Conservation (phyloP, 2,797 vertebrate genomes). For the Acanthopagrus latus region DNA sequence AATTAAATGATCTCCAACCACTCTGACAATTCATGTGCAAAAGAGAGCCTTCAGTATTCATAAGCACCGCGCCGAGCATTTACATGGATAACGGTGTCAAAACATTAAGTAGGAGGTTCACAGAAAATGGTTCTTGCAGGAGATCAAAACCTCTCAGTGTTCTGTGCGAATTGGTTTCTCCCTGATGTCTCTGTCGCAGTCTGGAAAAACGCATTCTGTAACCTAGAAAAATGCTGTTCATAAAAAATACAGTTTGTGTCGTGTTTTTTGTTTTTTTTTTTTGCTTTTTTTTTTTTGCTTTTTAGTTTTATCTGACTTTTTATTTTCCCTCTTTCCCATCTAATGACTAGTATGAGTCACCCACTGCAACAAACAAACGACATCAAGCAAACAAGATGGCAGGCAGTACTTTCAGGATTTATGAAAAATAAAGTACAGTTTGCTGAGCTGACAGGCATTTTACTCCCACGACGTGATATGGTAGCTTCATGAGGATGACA, state of each 20-base stretch:
- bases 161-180: constrained; percentile 51
- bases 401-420: neutral
- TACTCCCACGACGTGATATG: neutral
- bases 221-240: constrained; percentile 23
- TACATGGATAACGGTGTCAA: constrained; percentile 78
- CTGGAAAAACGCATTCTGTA: constrained; percentile 40
- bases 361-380: neutral
- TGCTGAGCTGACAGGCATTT: neutral
- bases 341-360: constrained; percentile 6
- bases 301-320: neutral
- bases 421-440: neutral
- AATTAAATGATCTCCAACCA: constrained; percentile 79
- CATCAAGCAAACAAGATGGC: neutral
- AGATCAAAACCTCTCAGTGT: constrained; percentile 71
- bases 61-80: constrained; percentile 64
- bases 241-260: constrained; percentile 29
- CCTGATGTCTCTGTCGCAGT: constrained; percentile 36
- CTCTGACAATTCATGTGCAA: constrained; percentile 74
- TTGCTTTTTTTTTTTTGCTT: neutral
- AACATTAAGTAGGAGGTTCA: constrained; percentile 83
- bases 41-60: constrained; percentile 75
- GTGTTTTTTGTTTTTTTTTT: neutral
- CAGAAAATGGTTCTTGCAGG: constrained; percentile 69
- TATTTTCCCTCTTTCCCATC: neutral
- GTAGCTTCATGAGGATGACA: neutral